phyloP scores from a whole-genome alignment of 2,797 vertebrate species.

The Cercopithecus hamlyni region DNA sequence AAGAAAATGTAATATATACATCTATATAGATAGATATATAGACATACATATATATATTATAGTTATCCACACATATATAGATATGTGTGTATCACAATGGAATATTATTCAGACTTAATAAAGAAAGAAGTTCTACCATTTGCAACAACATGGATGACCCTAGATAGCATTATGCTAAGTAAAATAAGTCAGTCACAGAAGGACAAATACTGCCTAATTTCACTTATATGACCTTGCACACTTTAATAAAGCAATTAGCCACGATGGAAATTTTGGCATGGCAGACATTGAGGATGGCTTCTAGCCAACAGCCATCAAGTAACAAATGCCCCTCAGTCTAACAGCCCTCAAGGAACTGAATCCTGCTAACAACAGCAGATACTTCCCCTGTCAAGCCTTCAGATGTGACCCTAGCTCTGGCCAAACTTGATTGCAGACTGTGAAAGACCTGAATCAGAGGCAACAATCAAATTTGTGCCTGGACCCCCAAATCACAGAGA shows the following conservation, averaged over 20 bases:
- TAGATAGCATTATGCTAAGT: neutral
- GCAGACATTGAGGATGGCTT: neutral
- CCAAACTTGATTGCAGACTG: neutral
- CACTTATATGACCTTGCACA: neutral
- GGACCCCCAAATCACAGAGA: too few relatives aligned
- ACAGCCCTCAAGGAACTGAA: neutral
- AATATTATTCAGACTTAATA: neutral
- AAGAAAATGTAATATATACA: neutral
- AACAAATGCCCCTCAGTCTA: neutral
- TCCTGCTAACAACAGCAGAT: neutral
- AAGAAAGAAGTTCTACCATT: neutral
- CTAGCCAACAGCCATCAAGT: neutral
- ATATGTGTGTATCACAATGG: neutral
- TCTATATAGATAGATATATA: neutral
- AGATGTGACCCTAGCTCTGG: neutral
- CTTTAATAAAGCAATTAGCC: neutral
- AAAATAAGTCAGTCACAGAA: neutral
- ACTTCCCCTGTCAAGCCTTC: neutral
- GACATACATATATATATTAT: too few relatives aligned
- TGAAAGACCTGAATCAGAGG: neutral
- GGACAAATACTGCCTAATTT: neutral
- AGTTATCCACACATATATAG: neutral
- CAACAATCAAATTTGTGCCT: too few relatives aligned
- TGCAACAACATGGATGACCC: neutral
- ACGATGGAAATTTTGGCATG: neutral